Conservation (phyloP, 1,140 invertebrate genomes). For the Euura saliciscinereae region DNA sequence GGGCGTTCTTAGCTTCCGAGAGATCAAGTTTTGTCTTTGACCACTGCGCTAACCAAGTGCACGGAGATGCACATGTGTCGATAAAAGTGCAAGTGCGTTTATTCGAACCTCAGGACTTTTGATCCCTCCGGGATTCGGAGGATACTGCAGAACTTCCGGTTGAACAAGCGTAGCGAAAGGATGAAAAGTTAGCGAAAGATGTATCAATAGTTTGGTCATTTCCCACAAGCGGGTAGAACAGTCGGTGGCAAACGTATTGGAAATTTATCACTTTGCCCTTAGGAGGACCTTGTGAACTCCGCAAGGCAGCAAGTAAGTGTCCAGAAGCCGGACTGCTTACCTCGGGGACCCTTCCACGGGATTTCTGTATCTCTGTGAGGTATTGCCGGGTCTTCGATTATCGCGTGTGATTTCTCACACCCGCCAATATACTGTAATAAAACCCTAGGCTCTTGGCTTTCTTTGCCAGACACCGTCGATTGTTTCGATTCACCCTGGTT, state of each 20-base stretch:
- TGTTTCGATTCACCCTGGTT: slow-evolving; percentile 11
- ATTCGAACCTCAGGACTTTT: no score
- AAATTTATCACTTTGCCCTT: slow-evolving; percentile 40
- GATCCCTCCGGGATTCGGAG: no score
- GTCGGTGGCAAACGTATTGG: slow-evolving; percentile 31
- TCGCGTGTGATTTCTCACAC: slow-evolving; percentile 46
- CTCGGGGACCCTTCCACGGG: slow-evolving; percentile 20
- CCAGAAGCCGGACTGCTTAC: not conserved
- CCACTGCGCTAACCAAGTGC: not conserved
- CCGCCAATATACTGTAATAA: slow-evolving; percentile 25
- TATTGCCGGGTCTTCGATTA: slow-evolving; percentile 44
- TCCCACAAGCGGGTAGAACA: not conserved
- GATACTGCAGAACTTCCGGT: no score
- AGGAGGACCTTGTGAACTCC: slow-evolving; percentile 26
- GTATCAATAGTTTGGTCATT: not conserved
- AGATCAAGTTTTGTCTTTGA: not conserved
- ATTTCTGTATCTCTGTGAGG: slow-evolving; percentile 43
- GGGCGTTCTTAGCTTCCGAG: not conserved
- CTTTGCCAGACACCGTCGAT: not conserved
- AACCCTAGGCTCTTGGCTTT: no score
- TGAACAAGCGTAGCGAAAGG: no score
- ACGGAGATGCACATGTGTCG: not conserved
- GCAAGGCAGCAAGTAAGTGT: not conserved
- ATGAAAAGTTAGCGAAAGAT: not conserved
- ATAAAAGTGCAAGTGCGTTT: no score